These are phyloP conservation scores for Lipotes vexillifer DNA, from an alignment of 2,113 vertebrate species.

Conservation along the genomic window DNA sequence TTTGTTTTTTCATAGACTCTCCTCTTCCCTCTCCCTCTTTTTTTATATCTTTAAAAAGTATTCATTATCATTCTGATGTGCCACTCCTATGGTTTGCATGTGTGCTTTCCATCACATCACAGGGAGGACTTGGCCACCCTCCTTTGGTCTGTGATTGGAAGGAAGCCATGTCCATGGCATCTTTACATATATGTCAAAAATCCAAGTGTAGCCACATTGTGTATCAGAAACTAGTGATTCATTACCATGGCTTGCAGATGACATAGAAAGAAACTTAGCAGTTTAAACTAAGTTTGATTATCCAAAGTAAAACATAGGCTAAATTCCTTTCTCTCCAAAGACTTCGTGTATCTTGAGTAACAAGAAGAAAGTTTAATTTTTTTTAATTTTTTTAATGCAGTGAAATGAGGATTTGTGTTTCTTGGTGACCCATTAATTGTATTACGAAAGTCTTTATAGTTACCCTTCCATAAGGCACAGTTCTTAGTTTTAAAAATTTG, in stretches of 20 bases:
- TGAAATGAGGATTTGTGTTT: neutral
- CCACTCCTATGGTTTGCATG: neutral
- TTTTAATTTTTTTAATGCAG: neutral
- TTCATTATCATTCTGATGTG: neutral
- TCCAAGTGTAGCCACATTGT: slow-evolving; percentile 18
- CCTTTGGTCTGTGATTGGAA: slow-evolving; percentile 9
- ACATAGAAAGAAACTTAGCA: neutral
- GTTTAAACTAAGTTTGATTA: slow-evolving; percentile 32
- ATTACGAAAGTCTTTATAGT: neutral
- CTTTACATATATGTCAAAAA: slow-evolving; percentile 13
- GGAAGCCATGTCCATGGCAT: neutral
- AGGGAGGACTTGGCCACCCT: neutral
- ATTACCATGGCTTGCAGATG: slow-evolving; percentile 17
- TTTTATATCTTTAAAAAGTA: neutral
- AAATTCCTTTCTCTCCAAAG: slow-evolving; percentile 10
- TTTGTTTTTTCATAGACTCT: neutral
- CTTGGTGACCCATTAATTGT: neutral
- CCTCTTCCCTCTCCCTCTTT: neutral
- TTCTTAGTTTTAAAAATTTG: neutral
- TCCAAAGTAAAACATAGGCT: slow-evolving; percentile 28
- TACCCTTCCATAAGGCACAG: neutral
- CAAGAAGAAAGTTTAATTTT: neutral
- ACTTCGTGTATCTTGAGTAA: neutral
- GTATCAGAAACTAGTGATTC: slow-evolving; percentile 40
- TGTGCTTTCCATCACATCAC: too few relatives aligned